A percentile compares a stretch with the other conserved stretches of the same genome.
These are phyloP conservation scores for Drosophila pruinosa DNA, from an alignment of 1,140 invertebrate species.

Conservation along the genomic window DNA sequence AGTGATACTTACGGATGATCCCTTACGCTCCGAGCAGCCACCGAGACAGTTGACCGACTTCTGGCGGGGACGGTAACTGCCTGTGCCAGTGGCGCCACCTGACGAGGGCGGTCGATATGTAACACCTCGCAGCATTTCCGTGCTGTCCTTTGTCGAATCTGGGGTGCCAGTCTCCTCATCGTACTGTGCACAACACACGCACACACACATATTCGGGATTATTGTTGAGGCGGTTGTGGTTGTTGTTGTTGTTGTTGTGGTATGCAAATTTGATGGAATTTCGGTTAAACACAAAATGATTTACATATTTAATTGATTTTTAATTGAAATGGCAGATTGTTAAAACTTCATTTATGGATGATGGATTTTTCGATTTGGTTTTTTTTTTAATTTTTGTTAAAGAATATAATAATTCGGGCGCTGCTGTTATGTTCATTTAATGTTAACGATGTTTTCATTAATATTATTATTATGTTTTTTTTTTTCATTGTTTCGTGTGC, in stretches of 20 bases:
- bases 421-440: slow-evolving; percentile 17
- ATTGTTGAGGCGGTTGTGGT: slow-evolving; percentile 26
- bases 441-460: slow-evolving; percentile 19
- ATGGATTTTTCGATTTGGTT: slow-evolving; percentile 17
- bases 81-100: slow-evolving; percentile 45
- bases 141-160: slow-evolving; percentile 83
- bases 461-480: neutral
- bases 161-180: slow-evolving; percentile 84
- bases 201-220: neutral
- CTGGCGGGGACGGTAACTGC: slow-evolving; percentile 61
- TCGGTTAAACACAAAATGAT: slow-evolving; percentile 79
- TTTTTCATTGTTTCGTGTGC: slow-evolving; percentile 15
- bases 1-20: slow-evolving; percentile 85
- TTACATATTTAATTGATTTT: slow-evolving; percentile 81
- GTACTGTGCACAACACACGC: slow-evolving; percentile 63
- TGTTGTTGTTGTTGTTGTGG: slow-evolving; percentile 45
- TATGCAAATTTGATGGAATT: slow-evolving; percentile 79
- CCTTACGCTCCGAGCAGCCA: slow-evolving; percentile 85
- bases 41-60: slow-evolving; percentile 85
- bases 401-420: neutral
- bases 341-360: slow-evolving; percentile 35
- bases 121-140: slow-evolving; percentile 81
- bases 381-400: neutral
- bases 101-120: slow-evolving; percentile 83
- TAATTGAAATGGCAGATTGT: slow-evolving; percentile 71